Conservation (phyloP, 2,113 vertebrate genomes). For the Carassius auratus region DNA sequence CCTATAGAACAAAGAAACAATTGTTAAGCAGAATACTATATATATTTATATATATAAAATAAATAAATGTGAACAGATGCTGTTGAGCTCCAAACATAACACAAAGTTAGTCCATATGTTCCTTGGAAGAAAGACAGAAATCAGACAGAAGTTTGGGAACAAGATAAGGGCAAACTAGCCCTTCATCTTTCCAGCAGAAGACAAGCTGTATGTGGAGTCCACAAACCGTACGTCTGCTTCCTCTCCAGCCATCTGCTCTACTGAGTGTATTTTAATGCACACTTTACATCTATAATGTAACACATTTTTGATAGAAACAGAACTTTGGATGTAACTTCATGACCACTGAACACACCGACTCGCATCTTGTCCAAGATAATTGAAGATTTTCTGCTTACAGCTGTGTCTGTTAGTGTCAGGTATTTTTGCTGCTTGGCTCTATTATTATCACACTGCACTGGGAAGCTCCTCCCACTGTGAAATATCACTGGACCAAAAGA, state of each 20-base stretch:
- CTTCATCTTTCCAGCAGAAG: not conserved
- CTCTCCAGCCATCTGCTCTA: slow-evolving; percentile 46
- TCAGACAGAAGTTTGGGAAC: not conserved
- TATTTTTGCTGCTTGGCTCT: not conserved
- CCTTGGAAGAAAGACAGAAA: not conserved
- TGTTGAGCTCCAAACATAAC: not conserved
- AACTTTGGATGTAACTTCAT: not conserved
- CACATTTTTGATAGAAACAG: not conserved
- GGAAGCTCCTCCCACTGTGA: not conserved
- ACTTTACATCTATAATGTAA: not conserved
- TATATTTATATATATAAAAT: no score
- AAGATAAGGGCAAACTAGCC: not conserved
- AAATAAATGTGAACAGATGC: not conserved
- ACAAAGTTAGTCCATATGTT: not conserved
- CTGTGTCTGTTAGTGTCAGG: not conserved
- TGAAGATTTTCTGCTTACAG: not conserved
- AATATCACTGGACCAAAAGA: not conserved
- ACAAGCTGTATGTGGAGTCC: slow-evolving; percentile 4
- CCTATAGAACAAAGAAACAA: not conserved
- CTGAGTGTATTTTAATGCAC: slow-evolving; percentile 23
- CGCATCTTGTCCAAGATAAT: not conserved
- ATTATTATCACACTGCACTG: not conserved
- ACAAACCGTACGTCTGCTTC: slow-evolving; percentile 42
- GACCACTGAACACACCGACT: not conserved
- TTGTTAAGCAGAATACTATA: not conserved